phyloP scores from a whole-genome alignment of 2,113 vertebrate species.

The Fregata magnificens region DNA sequence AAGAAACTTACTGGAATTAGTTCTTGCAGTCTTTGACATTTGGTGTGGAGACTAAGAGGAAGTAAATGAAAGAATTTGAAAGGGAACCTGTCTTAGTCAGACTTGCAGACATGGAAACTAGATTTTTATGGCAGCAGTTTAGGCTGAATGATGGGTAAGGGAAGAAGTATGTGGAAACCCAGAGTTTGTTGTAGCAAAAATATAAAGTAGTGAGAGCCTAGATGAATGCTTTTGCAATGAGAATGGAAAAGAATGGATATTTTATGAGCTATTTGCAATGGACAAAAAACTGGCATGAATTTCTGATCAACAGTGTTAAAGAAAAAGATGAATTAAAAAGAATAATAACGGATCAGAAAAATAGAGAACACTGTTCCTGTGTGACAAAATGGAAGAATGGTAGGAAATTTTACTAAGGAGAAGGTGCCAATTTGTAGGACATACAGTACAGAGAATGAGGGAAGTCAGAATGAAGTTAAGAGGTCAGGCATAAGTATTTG shows the following conservation, averaged over 20 bases:
- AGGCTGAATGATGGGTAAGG: not conserved
- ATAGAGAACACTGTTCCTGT: not conserved
- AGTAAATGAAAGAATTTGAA: conserved; percentile 16
- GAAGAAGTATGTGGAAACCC: not conserved
- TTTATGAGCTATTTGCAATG: not conserved
- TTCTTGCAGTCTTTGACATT: conserved; percentile 6
- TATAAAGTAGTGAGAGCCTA: not conserved
- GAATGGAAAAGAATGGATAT: not conserved
- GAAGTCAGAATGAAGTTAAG: not conserved
- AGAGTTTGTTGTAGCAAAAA: not conserved
- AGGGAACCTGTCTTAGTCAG: conserved; percentile 7
- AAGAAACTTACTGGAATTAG: conserved; percentile 13
- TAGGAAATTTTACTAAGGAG: not conserved
- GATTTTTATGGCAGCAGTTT: conserved; percentile 6
- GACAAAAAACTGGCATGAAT: not conserved
- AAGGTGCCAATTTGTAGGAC: not conserved
- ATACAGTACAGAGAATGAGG: not conserved
- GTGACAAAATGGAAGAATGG: not conserved
- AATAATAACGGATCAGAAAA: not conserved
- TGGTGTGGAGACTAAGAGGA: conserved; percentile 21
- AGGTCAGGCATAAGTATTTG: not conserved
- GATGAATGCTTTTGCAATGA: not conserved
- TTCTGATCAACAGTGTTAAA: not conserved
- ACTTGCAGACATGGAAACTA: not conserved
- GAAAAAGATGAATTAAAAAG: not conserved